phyloP scores from a whole-genome alignment of 2,888 invertebrate genomes.

The Spodoptera picta region DNA sequence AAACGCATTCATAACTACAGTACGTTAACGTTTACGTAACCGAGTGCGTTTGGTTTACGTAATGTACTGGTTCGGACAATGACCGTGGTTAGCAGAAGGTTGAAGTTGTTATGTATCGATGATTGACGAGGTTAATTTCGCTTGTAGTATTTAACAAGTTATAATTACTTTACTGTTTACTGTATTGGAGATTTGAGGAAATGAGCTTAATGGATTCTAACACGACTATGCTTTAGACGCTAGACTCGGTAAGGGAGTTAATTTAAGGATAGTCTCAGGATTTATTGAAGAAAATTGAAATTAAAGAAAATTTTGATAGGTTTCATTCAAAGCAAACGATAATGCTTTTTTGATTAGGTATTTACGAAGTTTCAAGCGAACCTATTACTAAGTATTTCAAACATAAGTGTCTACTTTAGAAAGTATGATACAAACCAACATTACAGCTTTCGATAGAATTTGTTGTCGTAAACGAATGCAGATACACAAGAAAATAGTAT shows the following conservation, averaged over 20 bases:
- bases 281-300: no score
- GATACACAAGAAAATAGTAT: conserved; percentile 32
- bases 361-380: no score
- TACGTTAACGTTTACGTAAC: conserved; percentile 48
- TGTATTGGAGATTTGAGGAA: no score
- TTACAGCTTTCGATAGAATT: conserved; percentile 47
- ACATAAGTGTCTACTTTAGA: conserved; percentile 31
- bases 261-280: no score
- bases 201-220: no score
- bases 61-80: conserved; percentile 54
- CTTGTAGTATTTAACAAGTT: background rate
- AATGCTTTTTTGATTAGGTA: no score
- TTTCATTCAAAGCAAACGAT: no score
- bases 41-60: conserved; percentile 48
- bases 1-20: conserved; percentile 35
- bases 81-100: conserved; percentile 55
- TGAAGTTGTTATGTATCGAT: conserved; percentile 30
- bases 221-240: no score
- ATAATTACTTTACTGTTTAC: no score
- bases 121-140: conserved; percentile 28
- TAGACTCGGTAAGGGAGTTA: no score
- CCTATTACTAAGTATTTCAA: background rate
- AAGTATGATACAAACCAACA: conserved; percentile 40
- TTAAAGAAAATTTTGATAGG: no score
- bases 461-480: conserved; percentile 45